Conservation (phyloP, 1,140 invertebrate species). For the Alviniconcha marisindica region DNA sequence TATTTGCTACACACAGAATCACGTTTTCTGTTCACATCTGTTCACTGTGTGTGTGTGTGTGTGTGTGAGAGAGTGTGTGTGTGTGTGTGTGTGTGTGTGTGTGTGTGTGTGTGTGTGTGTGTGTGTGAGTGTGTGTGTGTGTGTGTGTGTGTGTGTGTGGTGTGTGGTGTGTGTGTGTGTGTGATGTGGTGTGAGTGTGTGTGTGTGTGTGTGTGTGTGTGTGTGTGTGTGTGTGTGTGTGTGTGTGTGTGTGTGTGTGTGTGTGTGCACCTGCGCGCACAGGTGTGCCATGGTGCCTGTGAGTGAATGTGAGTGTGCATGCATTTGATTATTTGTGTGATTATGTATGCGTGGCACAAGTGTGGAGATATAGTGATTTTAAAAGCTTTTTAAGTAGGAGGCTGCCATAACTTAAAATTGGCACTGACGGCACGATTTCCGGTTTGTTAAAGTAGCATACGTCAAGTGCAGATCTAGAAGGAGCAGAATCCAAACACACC, state of each 20-base stretch:
- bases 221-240: too few species aligned
- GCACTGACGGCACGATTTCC: too few species aligned
- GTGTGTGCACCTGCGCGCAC: neutral
- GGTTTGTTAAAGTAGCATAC: too few species aligned
- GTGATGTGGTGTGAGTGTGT: neutral
- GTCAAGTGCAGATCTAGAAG: too few species aligned
- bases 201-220: conserved; percentile 2
- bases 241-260: neutral
- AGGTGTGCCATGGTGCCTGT: neutral
- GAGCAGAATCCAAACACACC: too few species aligned
- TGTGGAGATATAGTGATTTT: too few species aligned
- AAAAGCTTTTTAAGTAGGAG: too few species aligned
- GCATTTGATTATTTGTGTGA: neutral
- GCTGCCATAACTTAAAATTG: too few species aligned
- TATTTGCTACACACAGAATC: too few species aligned
- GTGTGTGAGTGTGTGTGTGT: conserved; percentile 4
- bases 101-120: conserved; percentile 2
- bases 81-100: conserved; percentile 5
- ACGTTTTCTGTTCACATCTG: too few species aligned
- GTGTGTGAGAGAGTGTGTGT: neutral
- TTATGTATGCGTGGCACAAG: neutral
- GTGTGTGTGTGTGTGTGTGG: neutral
- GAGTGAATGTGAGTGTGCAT: neutral
- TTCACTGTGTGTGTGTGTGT: conserved; percentile 5
- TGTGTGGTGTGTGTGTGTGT: neutral